Evolutionary conservation across 2,113 vertebrate species (phyloP), one percentile per base, ranked within the genome.

Genomic region (Athene cunicularia): DNA sequence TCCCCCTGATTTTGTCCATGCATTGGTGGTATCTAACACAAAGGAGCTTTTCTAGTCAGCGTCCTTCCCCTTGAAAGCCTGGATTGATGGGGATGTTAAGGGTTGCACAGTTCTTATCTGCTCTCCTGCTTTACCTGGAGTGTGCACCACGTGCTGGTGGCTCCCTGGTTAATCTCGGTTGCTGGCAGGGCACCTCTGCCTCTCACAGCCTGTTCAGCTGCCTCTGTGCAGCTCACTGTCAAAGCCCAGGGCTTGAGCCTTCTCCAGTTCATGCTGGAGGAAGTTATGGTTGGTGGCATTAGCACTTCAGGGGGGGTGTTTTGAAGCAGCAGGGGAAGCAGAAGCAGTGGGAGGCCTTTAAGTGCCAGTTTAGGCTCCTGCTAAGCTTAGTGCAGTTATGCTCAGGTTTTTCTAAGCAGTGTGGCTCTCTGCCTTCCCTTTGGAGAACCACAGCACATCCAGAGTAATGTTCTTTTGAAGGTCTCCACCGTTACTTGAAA

Each of bases 341-440:
- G 81, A 53, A 88, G 90, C 56, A 79, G 60, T 14, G 30, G 74
- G 80, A 86, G 23, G 53, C 23, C 39, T 90, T 96, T 79, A 68
- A 82, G 79, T 79, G 92, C 33, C 11, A 3, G 53, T 76, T 93
- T 7, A 66, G 47, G 83, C 15, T 74, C 45, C 71, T 90, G 47
- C 66, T 76, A 73, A 77, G 86, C 22, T 80, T 53, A 50, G 62
- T 80, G 86, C 24, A 28, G 45, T 77, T 73, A 50, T 62, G 27
- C 33, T 81, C 14, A 12, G 30, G 12, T 53, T 89, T 90, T 64
- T 53, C 30, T 33, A 37, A 91, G 60, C 6, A 39, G 0, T 0
- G 1, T 56, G 41, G 45, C 37, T 16, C 47, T 88, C 67, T 73
- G 62, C 50, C 85, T 85, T 94, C 73, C 49, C 58, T 86, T 35